phyloP scores from a whole-genome alignment of 2,797 vertebrate genomes.

The Sphaeramia orbicularis region DNA sequence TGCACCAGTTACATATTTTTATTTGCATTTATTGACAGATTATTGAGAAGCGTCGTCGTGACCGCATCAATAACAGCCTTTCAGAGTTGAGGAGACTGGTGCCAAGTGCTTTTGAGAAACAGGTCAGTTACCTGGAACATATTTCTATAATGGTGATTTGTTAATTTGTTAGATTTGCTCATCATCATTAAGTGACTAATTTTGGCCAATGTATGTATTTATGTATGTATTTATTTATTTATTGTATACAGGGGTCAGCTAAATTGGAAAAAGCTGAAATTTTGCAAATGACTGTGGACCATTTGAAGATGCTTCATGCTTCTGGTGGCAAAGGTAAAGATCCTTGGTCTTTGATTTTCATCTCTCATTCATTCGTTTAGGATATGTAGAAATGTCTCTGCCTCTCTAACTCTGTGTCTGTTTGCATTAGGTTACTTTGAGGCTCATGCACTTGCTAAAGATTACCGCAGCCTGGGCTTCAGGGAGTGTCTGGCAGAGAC shows the following conservation, averaged over 20 bases:
- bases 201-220: too few species aligned
- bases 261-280: conserved; percentile 99
- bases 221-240: background rate
- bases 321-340: conserved; percentile 95
- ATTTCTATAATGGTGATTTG: too few species aligned
- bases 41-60: conserved; percentile 96
- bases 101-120: conserved; percentile 97
- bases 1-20: too few species aligned
- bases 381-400: too few species aligned
- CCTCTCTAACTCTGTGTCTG: too few species aligned
- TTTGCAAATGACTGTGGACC: conserved; percentile 98
- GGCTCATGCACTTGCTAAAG: conserved; percentile 96
- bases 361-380: too few species aligned
- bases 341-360: too few species aligned
- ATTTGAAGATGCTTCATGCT: conserved; percentile 97
- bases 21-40: conserved; percentile 90
- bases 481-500: conserved; percentile 98
- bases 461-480: conserved; percentile 97
- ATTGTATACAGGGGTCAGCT: conserved; percentile 90
- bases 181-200: too few species aligned
- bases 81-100: conserved; percentile 95
- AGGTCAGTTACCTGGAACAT: too few species aligned
- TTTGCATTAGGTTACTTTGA: conserved; percentile 99
- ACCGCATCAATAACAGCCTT: conserved; percentile 98
- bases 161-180: too few species aligned